Evolutionary conservation across 2,888 invertebrate species (phyloP).

Genomic region (Drosophila kuntzei): DNA sequence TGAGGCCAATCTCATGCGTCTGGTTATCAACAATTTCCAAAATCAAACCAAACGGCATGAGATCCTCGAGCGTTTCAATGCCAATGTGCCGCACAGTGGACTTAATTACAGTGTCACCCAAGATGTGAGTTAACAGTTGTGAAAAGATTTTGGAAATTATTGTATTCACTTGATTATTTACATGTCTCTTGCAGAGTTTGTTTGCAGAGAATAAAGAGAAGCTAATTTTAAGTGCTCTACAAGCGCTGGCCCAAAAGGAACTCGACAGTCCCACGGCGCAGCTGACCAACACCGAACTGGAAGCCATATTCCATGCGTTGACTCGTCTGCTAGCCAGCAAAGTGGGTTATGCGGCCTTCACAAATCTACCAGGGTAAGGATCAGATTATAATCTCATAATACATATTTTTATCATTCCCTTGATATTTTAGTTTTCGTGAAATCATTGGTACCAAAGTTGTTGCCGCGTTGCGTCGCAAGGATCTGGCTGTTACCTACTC

Average conservation of each 20-base stretch:
- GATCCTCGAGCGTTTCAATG: slow-evolving; percentile 97
- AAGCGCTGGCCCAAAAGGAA: slow-evolving; percentile 92
- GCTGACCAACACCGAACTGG: slow-evolving; percentile 90
- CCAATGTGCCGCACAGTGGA: slow-evolving; percentile 98
- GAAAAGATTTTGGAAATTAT: not conserved
- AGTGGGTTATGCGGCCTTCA: slow-evolving; percentile 98
- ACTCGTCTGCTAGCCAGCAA: slow-evolving; percentile 97
- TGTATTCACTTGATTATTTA: not conserved
- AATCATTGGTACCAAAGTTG: slow-evolving; percentile 96
- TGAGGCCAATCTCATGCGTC: slow-evolving; percentile 91
- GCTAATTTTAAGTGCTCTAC: slow-evolving; percentile 95
- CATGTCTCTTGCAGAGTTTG: slow-evolving; percentile 89
- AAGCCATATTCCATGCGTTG: slow-evolving; percentile 97
- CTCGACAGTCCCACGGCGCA: slow-evolving; percentile 87
- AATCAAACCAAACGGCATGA: slow-evolving; percentile 88
- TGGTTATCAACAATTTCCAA: slow-evolving; percentile 87
- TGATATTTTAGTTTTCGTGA: slow-evolving; percentile 92
- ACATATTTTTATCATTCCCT: not conserved
- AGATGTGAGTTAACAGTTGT: slow-evolving; percentile 93
- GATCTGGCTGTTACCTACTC: slow-evolving; percentile 97
- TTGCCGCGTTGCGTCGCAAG: slow-evolving; percentile 94
- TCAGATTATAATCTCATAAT: not conserved
- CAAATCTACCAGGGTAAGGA: slow-evolving; percentile 92
- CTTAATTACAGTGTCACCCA: slow-evolving; percentile 97
- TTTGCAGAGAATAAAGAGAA: slow-evolving; percentile 99